Base-by-base conservation (phyloP, 1,140 invertebrate species). In the Paraescarpia echinospica region DNA sequence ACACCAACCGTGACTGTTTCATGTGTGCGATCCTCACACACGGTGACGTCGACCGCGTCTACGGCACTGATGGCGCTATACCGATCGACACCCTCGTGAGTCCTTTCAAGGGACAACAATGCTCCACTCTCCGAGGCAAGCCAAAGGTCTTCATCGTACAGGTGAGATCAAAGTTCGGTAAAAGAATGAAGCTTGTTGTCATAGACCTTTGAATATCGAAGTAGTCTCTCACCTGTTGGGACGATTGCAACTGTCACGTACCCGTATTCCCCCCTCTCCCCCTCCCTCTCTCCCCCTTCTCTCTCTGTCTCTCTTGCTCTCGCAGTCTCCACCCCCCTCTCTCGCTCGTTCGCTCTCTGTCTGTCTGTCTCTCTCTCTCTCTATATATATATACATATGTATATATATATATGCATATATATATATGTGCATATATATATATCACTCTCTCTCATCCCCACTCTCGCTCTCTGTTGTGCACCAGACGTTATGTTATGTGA, bases 41-140 rank as follows among this genome's bases (percentile, higher is more conserved):
- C 96, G 99, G 99, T 35, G 98, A 99, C 95, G 96, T 98, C 92
- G 98, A 98, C 18, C 97, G 98, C 93, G 96, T 99, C 34, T 99
- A 98, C 96, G 98, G 98, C 31, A 97, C 97, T 94, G 98, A 99
- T 96, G 97, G 97, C 51, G 97, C 93, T 33, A 94, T 96, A 27
- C 97, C 98, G 89, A 93, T 96, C 33, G 95, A 96, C 89, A 96
- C 97, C 92, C 96, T 99, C 77, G 98, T 98, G 97, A 97, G 97
- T 77, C 97, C 97, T 93, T 99, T 99, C 95, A 98, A 98, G 89
- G 97, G 98, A 18, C 97, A 98, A 95, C 97, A 97, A 93, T 99
- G 98, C 94, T 97, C 97, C 34, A 97, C 97, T 92, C 96, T 99
- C 89, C 98, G 98, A 94, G 98, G 98, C n/a, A 96, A 96, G 93